Evolutionary conservation across 2,888 invertebrate species (phyloP).

Genomic region (Salticus scenicus): DNA sequence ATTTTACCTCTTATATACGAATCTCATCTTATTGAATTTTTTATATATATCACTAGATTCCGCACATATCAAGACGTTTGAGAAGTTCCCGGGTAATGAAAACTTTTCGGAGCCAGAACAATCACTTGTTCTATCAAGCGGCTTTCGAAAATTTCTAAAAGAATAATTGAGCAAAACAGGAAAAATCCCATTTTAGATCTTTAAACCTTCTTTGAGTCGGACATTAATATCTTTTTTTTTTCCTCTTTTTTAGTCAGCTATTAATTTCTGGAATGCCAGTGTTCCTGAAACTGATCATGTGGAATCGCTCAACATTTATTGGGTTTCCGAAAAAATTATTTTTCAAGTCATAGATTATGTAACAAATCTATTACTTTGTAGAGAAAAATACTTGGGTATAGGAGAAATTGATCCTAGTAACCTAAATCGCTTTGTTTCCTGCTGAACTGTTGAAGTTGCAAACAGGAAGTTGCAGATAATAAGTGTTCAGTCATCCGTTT

Average conservation of each 20-base stretch:
- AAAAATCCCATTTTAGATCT: neutral
- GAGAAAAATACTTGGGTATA: neutral
- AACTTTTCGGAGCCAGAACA: no score
- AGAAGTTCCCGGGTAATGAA: no score
- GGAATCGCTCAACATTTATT: neutral
- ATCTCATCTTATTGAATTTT: no score
- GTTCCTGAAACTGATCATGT: neutral
- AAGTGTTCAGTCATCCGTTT: neutral
- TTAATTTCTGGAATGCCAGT: neutral
- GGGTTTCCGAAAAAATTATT: neutral
- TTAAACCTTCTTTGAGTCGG: neutral
- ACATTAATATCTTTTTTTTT: conserved; percentile 6
- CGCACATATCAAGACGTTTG: no score
- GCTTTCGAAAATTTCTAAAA: neutral
- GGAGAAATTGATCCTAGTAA: neutral
- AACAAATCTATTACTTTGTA: neutral
- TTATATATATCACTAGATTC: no score
- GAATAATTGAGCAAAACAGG: neutral
- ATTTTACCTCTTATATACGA: no score
- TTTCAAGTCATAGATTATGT: conserved; percentile 4
- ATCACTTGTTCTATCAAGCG: no score
- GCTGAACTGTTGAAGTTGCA: neutral
- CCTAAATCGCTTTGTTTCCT: neutral
- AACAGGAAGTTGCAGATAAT: conserved; percentile 3
- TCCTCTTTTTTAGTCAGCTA: neutral